Evolutionary conservation across 2,797 vertebrate genomes (phyloP), one percentile per base, ranked within the genome.

Genomic region (Graptemys geographica): DNA sequence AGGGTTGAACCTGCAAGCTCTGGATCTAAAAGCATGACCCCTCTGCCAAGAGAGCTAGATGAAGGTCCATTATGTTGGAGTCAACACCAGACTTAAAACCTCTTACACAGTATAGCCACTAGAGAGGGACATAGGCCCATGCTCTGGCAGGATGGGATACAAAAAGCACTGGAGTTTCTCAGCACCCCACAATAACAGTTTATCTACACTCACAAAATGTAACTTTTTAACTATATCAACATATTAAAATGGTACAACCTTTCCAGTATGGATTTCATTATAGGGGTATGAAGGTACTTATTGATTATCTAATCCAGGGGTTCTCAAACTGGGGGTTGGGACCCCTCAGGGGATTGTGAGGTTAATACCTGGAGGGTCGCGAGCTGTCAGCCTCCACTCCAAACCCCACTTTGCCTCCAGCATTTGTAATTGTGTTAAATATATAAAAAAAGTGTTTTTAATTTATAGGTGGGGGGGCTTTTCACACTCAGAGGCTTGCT

Each of bases 391-490:
- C 18, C 52, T 53, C 18, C 18, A 19, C 18, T 18, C 52, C 52
- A 52, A 52, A 52, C 52, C 52, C 18, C 16, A 6, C 6, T 53
- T 53, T 53, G 18, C 52, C 52, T 53, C 18, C 23, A 55, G 55
- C 21, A 55, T 55, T 55, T 55, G 10, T 25, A 55, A 55, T 5
- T 25, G 21, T 25, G 55, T 55, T 55, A 25, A 23, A 23, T 55
- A 55, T 55, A 55, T 55, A 23, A 23, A 55, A 37, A 23, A 55
- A 55, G 53, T 23, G 9, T 55, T 55, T 55, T 55, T 25, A 25
- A 55, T 55, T 55, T 55, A 55, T 55, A 55, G 6, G 2, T 2
- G 16, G 6, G 6, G 8, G 21, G 8, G 21, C 1, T 2, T 3
- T 55, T 55, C 4, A 4, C 23, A 55, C 55, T 55, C 9, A 55